Conservation (phyloP, 2,797 vertebrate species). For the Sciaenops ocellatus region DNA sequence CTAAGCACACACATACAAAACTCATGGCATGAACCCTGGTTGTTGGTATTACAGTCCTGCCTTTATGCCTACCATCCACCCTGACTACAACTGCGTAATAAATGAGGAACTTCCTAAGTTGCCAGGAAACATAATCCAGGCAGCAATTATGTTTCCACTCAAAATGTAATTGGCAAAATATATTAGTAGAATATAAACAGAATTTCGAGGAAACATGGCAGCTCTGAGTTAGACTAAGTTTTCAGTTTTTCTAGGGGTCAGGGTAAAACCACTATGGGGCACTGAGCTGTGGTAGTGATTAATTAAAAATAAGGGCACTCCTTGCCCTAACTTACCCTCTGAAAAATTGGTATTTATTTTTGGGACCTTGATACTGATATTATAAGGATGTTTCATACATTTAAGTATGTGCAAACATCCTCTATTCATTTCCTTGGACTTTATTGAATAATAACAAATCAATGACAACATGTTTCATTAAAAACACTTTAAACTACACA, state of each 20-base stretch:
- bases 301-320: background rate
- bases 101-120: background rate
- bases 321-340: background rate
- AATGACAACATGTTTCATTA: background rate
- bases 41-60: background rate
- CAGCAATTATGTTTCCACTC: background rate
- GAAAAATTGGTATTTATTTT: background rate
- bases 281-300: background rate
- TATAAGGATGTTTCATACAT: background rate
- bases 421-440: background rate
- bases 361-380: background rate
- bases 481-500: background rate
- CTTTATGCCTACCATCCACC: background rate
- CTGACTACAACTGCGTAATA: background rate
- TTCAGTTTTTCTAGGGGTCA: background rate
- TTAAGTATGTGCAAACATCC: background rate
- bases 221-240: background rate
- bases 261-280: background rate
- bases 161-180: background rate
- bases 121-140: background rate
- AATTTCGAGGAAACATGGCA: background rate
- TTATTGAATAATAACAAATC: slow-evolving; percentile 10
- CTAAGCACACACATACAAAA: background rate
- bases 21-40: background rate
- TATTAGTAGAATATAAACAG: background rate